phyloP scores from a whole-genome alignment of 2,797 vertebrate species.

The Typhlichthys eigenmanni region DNA sequence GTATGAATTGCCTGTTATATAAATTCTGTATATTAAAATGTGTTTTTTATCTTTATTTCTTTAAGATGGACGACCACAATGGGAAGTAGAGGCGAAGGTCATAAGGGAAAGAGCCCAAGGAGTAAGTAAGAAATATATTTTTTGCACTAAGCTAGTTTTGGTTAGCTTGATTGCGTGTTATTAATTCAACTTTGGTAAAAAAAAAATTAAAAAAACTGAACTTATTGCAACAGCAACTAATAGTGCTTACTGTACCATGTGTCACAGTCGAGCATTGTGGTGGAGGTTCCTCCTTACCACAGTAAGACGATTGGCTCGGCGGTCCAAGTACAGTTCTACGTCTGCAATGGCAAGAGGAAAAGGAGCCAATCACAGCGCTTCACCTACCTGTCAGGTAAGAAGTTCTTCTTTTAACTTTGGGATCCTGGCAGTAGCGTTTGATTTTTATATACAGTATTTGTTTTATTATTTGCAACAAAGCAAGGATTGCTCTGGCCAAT shows the following conservation, averaged over 20 bases:
- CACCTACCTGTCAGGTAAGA: constrained; percentile 94
- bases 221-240: no score
- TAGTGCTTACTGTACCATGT: constrained; percentile 3
- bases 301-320: constrained; percentile 89
- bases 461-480: no score
- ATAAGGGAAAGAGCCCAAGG: constrained; percentile 93
- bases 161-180: not conserved
- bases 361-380: constrained; percentile 98
- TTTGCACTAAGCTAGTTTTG: not conserved
- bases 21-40: not conserved
- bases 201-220: no score
- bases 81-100: constrained; percentile 98
- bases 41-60: constrained; percentile 11
- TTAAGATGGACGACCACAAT: constrained; percentile 95
- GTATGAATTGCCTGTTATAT: not conserved
- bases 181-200: no score
- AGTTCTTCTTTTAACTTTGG: not conserved
- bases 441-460: no score
- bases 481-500: not conserved
- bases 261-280: constrained; percentile 86
- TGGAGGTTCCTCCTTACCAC: constrained; percentile 96
- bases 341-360: constrained; percentile 98
- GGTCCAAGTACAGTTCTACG: constrained; percentile 96
- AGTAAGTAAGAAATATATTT: constrained; percentile 75
- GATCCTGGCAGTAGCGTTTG: no score